These are phyloP conservation scores for Drosophila atripex DNA, from an alignment of 2,888 invertebrate species.

Conservation along the genomic window DNA sequence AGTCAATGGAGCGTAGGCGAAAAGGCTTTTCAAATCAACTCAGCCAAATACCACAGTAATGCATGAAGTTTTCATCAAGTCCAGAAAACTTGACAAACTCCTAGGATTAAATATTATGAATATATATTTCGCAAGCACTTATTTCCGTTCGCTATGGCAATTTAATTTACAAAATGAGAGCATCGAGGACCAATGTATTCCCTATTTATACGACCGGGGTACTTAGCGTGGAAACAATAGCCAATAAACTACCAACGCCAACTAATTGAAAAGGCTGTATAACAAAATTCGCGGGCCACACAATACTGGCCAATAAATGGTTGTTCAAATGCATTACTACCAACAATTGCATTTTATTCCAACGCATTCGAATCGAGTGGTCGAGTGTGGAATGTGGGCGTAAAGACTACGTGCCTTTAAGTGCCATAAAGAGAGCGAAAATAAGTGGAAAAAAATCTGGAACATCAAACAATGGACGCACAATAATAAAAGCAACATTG, in stretches of 20 bases:
- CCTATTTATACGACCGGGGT: constrained; percentile 39
- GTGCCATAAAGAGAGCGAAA: constrained; percentile 25
- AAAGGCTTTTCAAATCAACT: constrained; percentile 24
- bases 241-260: constrained; percentile 72
- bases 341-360: constrained; percentile 33
- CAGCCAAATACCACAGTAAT: neutral
- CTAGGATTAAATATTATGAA: constrained; percentile 1
- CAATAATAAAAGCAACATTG: constrained; percentile 37
- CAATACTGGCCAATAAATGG: constrained; percentile 59
- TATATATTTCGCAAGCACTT: constrained; percentile 2
- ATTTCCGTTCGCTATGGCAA: constrained; percentile 48
- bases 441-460: constrained; percentile 26
- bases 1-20: constrained; percentile 14
- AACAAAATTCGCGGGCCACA: constrained; percentile 68
- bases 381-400: constrained; percentile 8
- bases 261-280: constrained; percentile 76
- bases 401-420: constrained; percentile 26
- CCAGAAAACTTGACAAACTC: neutral
- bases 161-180: constrained; percentile 43
- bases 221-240: constrained; percentile 75
- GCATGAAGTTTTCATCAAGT: neutral
- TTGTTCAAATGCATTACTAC: constrained; percentile 56
- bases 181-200: constrained; percentile 38
- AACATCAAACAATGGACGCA: constrained; percentile 32
- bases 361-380: constrained; percentile 3